Conservation (phyloP, 2,888 invertebrate species). For the Ganaspis brasiliensis region DNA sequence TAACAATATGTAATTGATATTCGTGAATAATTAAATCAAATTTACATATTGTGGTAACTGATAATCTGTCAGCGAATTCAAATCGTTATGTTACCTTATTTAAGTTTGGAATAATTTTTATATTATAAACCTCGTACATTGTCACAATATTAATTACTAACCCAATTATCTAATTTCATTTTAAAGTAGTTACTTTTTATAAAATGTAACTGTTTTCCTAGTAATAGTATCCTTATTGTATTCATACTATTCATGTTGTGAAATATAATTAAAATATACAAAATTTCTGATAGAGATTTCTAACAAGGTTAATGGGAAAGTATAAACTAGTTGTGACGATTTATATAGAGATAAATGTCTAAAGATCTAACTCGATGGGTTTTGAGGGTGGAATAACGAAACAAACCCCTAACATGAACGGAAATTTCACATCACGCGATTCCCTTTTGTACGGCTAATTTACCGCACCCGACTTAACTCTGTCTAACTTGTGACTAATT, state of each 20-base stretch:
- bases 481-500: conserved; percentile 22
- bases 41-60: conserved; percentile 10
- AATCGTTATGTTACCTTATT: not conserved
- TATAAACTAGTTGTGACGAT: not conserved
- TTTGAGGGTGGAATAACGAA: conserved; percentile 15
- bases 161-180: not conserved
- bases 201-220: too few relatives aligned
- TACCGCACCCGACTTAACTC: conserved; percentile 4
- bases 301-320: not conserved
- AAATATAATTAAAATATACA: too few relatives aligned
- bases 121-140: not conserved
- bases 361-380: conserved; percentile 5
- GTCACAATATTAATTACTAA: not conserved
- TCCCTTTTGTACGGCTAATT: conserved; percentile 30
- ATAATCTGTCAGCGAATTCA: conserved; percentile 10
- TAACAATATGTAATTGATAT: conserved; percentile 4
- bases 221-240: too few relatives aligned
- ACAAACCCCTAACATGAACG: conserved; percentile 15
- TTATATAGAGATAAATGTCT: conserved; percentile 14
- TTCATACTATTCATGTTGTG: too few relatives aligned
- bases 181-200: not conserved
- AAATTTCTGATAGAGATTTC: too few relatives aligned
- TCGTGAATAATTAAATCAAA: conserved; percentile 5
- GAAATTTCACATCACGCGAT: conserved; percentile 42
- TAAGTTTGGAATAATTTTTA: not conserved